These are phyloP conservation scores for Coregonus ussuriensis DNA, from an alignment of 2,797 vertebrate genomes.

Conservation along the genomic window DNA sequence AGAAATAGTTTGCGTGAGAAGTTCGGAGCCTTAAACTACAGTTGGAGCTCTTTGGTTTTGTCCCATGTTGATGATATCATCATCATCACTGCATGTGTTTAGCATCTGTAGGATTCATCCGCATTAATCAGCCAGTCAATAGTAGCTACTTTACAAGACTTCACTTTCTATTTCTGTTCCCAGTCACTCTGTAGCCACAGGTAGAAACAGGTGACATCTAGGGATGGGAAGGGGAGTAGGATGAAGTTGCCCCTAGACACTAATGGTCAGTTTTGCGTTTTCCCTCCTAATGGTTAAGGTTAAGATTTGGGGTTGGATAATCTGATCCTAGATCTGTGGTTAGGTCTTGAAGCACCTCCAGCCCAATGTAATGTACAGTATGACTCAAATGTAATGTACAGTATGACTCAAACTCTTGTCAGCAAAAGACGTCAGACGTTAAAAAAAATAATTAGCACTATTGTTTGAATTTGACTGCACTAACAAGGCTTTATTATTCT, in stretches of 20 bases:
- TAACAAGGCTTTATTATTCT: conserved; percentile 74
- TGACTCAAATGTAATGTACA: background rate
- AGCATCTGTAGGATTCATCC: conserved; percentile 29
- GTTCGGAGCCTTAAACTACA: background rate
- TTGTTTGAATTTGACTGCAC: conserved; percentile 67
- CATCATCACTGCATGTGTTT: conserved; percentile 55
- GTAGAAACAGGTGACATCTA: background rate
- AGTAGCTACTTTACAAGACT: background rate
- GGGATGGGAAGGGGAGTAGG: background rate
- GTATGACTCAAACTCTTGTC: background rate
- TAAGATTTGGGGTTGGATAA: background rate
- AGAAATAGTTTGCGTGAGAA: background rate
- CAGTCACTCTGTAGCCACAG: conserved; percentile 8
- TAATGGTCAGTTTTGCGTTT: conserved; percentile 18
- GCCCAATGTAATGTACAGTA: conserved; percentile 26
- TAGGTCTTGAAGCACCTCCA: background rate
- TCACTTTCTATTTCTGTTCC: conserved; percentile 22
- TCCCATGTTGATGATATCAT: conserved; percentile 45
- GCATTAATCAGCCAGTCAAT: conserved; percentile 30
- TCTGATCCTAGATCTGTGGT: conserved; percentile 22
- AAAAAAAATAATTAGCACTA: conserved; percentile 51
- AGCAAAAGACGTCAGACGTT: conserved; percentile 41
- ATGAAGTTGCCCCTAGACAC: conserved; percentile 17
- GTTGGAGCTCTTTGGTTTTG: conserved; percentile 34
- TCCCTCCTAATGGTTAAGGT: background rate